A percentile compares a stretch with the other conserved stretches of the same genome.
These are phyloP conservation scores for Leucophenga montana DNA, from an alignment of 2,888 invertebrate species.

Conservation along the genomic window DNA sequence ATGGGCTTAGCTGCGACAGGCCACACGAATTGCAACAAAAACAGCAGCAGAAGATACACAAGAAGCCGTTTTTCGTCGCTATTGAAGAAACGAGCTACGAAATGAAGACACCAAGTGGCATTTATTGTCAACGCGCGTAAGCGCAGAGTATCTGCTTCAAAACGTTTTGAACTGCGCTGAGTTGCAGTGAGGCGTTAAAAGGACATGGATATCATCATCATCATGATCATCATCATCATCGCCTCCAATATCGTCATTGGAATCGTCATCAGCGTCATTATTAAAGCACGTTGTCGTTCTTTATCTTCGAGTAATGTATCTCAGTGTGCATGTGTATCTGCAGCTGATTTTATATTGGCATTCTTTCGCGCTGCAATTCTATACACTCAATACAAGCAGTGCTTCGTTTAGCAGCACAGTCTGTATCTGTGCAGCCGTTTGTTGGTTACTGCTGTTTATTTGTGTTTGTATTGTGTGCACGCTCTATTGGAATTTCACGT, in stretches of 20 bases:
- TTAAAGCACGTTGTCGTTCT: too few relatives aligned
- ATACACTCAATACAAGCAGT: too few relatives aligned
- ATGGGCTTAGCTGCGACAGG: neutral
- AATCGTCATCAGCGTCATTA: neutral
- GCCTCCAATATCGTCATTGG: neutral
- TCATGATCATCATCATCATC: too few relatives aligned
- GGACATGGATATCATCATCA: slow-evolving; percentile 2
- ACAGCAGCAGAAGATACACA: too few relatives aligned
- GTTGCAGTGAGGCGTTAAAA: neutral
- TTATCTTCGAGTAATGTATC: neutral
- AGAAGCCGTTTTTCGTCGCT: slow-evolving; percentile 17
- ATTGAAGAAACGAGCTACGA: slow-evolving; percentile 42
- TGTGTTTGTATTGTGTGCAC: neutral
- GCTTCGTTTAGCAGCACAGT: neutral
- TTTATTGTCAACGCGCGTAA: slow-evolving; percentile 40
- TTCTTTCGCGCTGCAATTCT: slow-evolving; percentile 5
- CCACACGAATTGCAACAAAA: neutral
- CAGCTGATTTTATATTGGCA: slow-evolving; percentile 22
- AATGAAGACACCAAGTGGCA: slow-evolving; percentile 58
- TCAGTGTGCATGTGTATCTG: neutral
- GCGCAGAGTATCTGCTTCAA: too few relatives aligned
- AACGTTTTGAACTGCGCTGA: too few relatives aligned
- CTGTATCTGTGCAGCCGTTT: neutral
- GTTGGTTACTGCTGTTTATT: neutral
- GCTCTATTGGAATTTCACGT: slow-evolving; percentile 43